Evolutionary conservation across 2,888 invertebrate genomes (phyloP), one percentile per base, ranked within the genome.

Genomic region (Minunthozetes semirufus): DNA sequence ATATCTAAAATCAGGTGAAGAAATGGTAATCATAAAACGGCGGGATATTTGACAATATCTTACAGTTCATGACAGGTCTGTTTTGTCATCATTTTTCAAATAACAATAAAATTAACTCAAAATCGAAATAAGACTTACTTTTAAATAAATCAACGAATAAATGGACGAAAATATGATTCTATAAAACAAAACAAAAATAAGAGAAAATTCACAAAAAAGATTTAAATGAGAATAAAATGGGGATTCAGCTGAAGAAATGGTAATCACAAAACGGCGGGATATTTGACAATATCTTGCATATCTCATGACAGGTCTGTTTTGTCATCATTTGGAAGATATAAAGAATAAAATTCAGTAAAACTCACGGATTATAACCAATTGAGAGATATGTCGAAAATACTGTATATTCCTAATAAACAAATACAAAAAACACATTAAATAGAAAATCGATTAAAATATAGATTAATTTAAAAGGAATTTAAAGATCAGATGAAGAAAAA

Each of bases 201-300:
- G 8, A 19, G 6, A 19, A 19, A 1, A 15, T 48, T 48, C 4
- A 53, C 1, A 19, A 17, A 17, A 13, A 48, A 17, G n/a, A 6
- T 17, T 8, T 6, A 53, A 53, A 53, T 1, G 3, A n/a, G 8
- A n/a, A 17, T n/a, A 48, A 48, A 48, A 48, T n/a, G 13, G 19
- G 15, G 11, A 19, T n/a, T 71, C 72, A 71, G 72, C 22, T 71
- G 8, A 71, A 71, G 72, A 71, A 48, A 71, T 71, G n/a, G n/a
- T 59, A 71, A 71, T 71, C 72, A 71, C 5, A 48, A 46, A 70
- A 42, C 50, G 29, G 63, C 63, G 29, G 63, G 63, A 63, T 63
- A 63, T 29, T 63, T 63, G 25, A 63, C 5, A 56, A 8, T 63
- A 63, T 63, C 63, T 29, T n/a, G 15, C 38, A 13, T 22, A 22